phyloP scores from a whole-genome alignment of 2,113 vertebrate species.

The Mormyrus lacerda region DNA sequence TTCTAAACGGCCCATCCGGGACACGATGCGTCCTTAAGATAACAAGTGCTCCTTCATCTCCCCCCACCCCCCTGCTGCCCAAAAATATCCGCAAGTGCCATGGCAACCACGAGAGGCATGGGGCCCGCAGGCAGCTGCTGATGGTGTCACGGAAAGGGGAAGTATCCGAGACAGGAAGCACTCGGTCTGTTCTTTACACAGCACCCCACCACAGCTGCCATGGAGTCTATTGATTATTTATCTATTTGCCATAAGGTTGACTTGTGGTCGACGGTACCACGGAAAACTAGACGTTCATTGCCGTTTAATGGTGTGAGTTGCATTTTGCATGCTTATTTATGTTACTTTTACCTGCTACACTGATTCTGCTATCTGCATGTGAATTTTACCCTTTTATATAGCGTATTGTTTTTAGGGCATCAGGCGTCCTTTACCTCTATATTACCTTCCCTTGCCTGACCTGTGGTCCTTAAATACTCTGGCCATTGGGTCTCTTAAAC shows the following conservation, averaged over 20 bases:
- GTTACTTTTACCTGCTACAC: neutral
- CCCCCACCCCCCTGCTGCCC: conserved; percentile 7
- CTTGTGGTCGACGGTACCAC: neutral
- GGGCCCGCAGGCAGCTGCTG: neutral
- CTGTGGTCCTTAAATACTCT: neutral
- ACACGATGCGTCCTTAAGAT: conserved; percentile 13
- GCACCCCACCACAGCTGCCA: neutral
- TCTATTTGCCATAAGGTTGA: neutral
- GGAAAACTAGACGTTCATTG: neutral
- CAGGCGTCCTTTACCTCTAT: neutral
- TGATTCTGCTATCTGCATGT: neutral
- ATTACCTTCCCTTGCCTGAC: neutral
- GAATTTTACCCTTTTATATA: neutral
- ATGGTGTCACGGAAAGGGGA: neutral
- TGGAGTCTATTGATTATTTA: neutral
- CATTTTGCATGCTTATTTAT: neutral
- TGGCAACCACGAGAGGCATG: neutral
- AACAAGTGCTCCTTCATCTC: neutral
- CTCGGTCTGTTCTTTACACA: neutral
- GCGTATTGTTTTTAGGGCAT: neutral
- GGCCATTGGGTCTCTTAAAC: neutral
- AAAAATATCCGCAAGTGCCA: neutral
- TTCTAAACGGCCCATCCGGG: neutral
- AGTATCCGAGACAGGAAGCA: neutral
- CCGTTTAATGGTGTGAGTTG: neutral